These are phyloP conservation scores for Heliconius erato DNA, from an alignment of 2,888 invertebrate genomes.

Conservation along the genomic window DNA sequence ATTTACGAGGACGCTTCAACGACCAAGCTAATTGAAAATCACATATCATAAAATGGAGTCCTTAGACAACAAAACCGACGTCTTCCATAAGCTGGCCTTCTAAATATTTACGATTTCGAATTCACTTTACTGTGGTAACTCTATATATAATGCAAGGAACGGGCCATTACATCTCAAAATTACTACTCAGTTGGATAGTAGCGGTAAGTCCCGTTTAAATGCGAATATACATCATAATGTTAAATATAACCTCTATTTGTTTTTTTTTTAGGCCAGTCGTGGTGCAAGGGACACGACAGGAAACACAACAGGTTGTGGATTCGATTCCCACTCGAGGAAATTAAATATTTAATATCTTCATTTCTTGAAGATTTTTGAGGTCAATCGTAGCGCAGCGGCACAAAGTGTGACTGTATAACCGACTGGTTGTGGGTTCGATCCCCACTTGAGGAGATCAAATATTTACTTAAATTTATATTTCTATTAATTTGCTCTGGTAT, in stretches of 20 bases:
- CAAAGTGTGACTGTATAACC: too few species aligned
- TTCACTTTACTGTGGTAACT: conserved; percentile 54
- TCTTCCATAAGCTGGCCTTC: conserved; percentile 64
- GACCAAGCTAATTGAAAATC: conserved; percentile 8
- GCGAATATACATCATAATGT: conserved; percentile 45
- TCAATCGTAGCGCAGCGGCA: too few species aligned
- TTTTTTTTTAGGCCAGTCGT: too few species aligned
- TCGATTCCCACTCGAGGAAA: too few species aligned
- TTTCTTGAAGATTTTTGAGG: too few species aligned
- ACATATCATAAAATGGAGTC: conserved; percentile 27
- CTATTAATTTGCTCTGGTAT: too few species aligned
- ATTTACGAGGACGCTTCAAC: conserved; percentile 4
- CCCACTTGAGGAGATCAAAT: too few species aligned
- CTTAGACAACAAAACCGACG: conserved; percentile 33
- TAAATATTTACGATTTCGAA: conserved; percentile 54
- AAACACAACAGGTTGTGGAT: too few species aligned
- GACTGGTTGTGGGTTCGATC: too few species aligned
- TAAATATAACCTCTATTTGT: not conserved
- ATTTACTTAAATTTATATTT: too few species aligned
- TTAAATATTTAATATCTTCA: too few species aligned
- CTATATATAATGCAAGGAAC: conserved; percentile 66
- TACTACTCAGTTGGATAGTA: conserved; percentile 73
- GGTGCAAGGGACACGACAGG: too few species aligned
- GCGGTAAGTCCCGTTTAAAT: conserved; percentile 74
- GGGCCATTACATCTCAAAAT: conserved; percentile 81